Evolutionary conservation across 2,113 vertebrate species (phyloP), one percentile per base, ranked within the genome.

Genomic region (rabbit (Oryctolagus cuniculus)): DNA sequence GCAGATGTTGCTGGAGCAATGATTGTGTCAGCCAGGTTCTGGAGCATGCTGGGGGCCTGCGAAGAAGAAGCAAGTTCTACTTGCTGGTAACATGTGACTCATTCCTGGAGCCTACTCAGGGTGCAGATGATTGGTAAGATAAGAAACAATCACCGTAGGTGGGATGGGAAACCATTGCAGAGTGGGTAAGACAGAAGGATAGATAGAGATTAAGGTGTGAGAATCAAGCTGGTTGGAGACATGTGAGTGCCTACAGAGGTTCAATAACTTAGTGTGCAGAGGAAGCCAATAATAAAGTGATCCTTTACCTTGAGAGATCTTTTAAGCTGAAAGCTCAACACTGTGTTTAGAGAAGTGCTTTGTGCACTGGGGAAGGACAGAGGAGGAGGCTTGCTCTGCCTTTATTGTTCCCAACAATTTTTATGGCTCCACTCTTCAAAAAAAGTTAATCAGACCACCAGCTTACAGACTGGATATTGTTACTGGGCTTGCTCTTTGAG

Each of bases 1-100:
- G 72, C 17, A 77, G 49, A 44, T 82, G 21, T 78, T 94, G 87
- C 93, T 73, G 94, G 90, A 89, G n/a, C 34, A 67, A 19, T 80
- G 78, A 49, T 31, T 72, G 22, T n/a, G 27, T 69, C 8, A 74
- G 10, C 19, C 53, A 24, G 36, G 51, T 29, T 70, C 53, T 31
- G 0, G 90, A 44, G 27, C 31, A 44, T 49, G 44, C 34, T 66
- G 27, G 15, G 64, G 49, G 58, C 38, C 24, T 44, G 12, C 64
- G n/a, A 55, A 84, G 72, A 80, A 75, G 67, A 53, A 73, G 25
- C 38, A 79, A 3, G 2, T 51, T 86, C 75, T 81, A 13, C 34
- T 87, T 70, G 7, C 22, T 70, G 58, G 64, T 90, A 70, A 31
- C 58, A 94, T 10, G 36, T 81, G n/a, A 85, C 7, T 6, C 24